Percentiles rank a stretch among this genome's conserved stretches.
phyloP scores from a whole-genome alignment of 2,888 invertebrate genomes.

The Lasioglossum zephyrum region DNA sequence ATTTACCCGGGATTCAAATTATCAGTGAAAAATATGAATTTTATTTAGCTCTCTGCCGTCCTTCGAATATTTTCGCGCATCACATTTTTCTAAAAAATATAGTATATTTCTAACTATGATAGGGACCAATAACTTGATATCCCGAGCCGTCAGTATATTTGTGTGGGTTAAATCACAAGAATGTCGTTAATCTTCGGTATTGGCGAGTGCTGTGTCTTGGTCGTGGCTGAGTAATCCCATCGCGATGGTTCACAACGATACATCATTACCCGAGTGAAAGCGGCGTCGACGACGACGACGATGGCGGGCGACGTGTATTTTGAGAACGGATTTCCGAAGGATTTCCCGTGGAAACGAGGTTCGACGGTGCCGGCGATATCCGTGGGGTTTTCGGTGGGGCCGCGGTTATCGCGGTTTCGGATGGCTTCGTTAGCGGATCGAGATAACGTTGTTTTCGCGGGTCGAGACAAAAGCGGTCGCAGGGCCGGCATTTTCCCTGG shows the following conservation, averaged over 20 bases:
- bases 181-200: slow-evolving; percentile 57
- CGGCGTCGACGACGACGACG: not conserved
- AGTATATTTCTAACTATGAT: not conserved
- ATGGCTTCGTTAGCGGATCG: slow-evolving; percentile 58
- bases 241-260: slow-evolving; percentile 33
- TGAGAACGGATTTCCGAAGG: slow-evolving; percentile 26
- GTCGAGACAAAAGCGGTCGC: slow-evolving; percentile 40
- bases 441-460: slow-evolving; percentile 56
- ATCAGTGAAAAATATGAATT: too few species aligned
- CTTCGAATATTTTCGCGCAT: too few species aligned
- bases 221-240: slow-evolving; percentile 29
- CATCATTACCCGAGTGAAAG: slow-evolving; percentile 42
- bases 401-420: slow-evolving; percentile 48
- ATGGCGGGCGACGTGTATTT: not conserved
- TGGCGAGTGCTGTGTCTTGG: slow-evolving; percentile 16
- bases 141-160: not conserved
- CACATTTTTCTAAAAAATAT: too few species aligned
- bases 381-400: not conserved
- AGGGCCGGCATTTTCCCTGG: slow-evolving; percentile 10
- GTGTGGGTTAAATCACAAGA: slow-evolving; percentile 21
- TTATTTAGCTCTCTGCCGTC: too few species aligned
- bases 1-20: too few species aligned
- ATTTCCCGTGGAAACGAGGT: not conserved
- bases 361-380: slow-evolving; percentile 18
- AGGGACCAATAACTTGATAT: not conserved